Evolutionary conservation across 2,797 vertebrate genomes (phyloP), one percentile per base, ranked within the genome.

Genomic region (Rallus crepitans): DNA sequence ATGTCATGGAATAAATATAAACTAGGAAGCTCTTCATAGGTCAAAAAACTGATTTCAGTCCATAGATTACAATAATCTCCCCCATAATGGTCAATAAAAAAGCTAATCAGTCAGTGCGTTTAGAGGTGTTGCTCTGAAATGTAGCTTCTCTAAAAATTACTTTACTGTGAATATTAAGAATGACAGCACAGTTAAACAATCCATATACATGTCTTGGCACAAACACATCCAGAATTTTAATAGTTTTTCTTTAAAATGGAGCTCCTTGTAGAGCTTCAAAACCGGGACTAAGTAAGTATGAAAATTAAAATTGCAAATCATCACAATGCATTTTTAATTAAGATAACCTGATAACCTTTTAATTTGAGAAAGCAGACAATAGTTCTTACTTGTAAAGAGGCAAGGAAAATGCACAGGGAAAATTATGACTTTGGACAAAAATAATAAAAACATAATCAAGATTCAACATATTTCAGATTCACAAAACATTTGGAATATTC

Each of bases 161-260:
- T 98, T 98, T 96, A 98, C 98, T 98, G 98, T 98, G 98, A 98
- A 98, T 99, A 99, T 99, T 99, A 99, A 99, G 99, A 99, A 99
- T 99, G 99, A 99, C 99, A 99, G 99, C 98, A 94, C 97, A 98
- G 98, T 98, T 99, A 99, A 99, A 98, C 98, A 98, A 98, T 98
- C 98, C 98, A 98, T 98, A 99, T 99, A 99, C 99, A 99, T 98
- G 98, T 98, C 98, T 98, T 98, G 98, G 98, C 97, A 98, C 97
- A 98, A 98, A 98, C 98, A 96, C 98, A 98, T 93, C 95, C 98
- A 98, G 98, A 99, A 99, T 99, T 98, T 98, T 99, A 99, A 99
- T 99, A 98, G 95, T 98, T 98, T 92, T 98, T 97, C 97, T 97
- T 97, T 93, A 96, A 98, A 98, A 98, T 92, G 81, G 97, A 97